Conservation (phyloP, 2,888 invertebrate genomes). For the Orgyia antiqua region DNA sequence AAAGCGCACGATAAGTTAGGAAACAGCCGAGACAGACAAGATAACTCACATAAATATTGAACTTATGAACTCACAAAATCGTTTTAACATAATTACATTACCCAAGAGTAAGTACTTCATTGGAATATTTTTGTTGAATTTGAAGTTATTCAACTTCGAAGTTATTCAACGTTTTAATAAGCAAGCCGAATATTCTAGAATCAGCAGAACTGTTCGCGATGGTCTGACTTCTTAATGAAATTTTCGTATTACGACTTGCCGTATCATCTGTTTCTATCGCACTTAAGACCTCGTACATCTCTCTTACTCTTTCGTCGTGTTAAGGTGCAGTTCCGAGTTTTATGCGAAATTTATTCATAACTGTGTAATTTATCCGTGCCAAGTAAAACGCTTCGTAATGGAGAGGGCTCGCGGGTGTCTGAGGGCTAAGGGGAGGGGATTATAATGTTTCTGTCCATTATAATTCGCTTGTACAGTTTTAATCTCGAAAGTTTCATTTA, state of each 20-base stretch:
- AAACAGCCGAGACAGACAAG: conserved; percentile 16
- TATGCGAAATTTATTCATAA: conserved; percentile 80
- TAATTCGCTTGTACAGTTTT: conserved; percentile 62
- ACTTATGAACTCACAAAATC: not conserved
- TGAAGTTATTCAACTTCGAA: conserved; percentile 39
- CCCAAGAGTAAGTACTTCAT: not conserved
- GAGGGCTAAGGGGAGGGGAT: conserved; percentile 28
- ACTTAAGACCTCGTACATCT: conserved; percentile 24
- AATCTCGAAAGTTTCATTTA: conserved; percentile 34
- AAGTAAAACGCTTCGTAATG: conserved; percentile 69
- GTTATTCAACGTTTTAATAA: conserved; percentile 62
- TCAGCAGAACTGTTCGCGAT: conserved; percentile 64
- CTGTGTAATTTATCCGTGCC: conserved; percentile 74
- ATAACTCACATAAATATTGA: conserved; percentile 13
- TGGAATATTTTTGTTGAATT: not conserved
- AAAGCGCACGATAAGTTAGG: conserved; percentile 2
- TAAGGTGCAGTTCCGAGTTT: conserved; percentile 75
- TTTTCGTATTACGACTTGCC: conserved; percentile 72
- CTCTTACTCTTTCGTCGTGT: conserved; percentile 53
- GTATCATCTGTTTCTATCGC: conserved; percentile 37
- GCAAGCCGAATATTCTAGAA: conserved; percentile 68
- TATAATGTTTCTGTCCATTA: conserved; percentile 57
- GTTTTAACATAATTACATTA: conserved; percentile 1
- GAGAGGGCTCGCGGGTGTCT: conserved; percentile 43
- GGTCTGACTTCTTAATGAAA: conserved; percentile 75